phyloP scores from a whole-genome alignment of 2,797 vertebrate genomes.

The Syngnathus rostellatus region DNA sequence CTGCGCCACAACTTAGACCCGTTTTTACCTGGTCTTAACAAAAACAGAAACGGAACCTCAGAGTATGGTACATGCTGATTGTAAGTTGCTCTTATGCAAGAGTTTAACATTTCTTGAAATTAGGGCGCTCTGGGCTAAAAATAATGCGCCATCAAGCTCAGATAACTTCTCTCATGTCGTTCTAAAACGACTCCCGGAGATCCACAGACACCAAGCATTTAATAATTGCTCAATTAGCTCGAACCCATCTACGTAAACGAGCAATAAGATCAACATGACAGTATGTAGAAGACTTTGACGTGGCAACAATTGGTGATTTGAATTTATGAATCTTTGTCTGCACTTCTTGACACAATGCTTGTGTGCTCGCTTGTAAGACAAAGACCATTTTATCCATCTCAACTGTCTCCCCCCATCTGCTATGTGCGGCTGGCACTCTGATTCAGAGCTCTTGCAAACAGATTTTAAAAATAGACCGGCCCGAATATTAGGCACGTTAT shows the following conservation, averaged over 20 bases:
- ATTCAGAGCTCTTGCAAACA: neutral
- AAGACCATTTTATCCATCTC: conserved; percentile 11
- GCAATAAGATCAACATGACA: neutral
- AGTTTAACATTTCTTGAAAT: neutral
- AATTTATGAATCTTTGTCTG: neutral
- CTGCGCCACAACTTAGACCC: no score
- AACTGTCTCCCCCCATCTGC: conserved; percentile 6
- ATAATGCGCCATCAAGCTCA: neutral
- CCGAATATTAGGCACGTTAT: neutral
- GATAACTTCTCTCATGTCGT: neutral
- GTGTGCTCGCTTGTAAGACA: neutral
- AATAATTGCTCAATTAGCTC: neutral
- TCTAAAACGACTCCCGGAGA: neutral
- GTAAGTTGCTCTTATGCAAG: neutral
- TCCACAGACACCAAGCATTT: neutral
- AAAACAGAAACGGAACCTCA: neutral
- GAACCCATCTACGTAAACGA: neutral
- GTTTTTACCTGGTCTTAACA: neutral
- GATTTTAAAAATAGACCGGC: neutral
- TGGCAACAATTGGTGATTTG: neutral
- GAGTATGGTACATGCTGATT: neutral
- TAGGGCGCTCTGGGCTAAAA: conserved; percentile 1
- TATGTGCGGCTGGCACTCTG: neutral
- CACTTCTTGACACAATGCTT: neutral
- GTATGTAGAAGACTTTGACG: neutral